These are phyloP conservation scores for Bombyx mori DNA, from an alignment of 1,140 invertebrate genomes.

Conservation along the genomic window ASM3026992v2 NC_085119.1:13719501-13720000, in stretches of 20 bases:
- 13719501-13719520: no score
- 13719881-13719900: conserved; percentile 16
- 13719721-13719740: conserved; percentile 25
- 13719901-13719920: conserved; percentile 34
- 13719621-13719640: conserved; percentile 89
- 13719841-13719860: not conserved
- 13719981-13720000: conserved; percentile 73
- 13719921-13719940: conserved; percentile 76
- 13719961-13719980: conserved; percentile 90
- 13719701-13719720: conserved; percentile 14
- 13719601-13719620: conserved; percentile 81
- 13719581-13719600: conserved; percentile 45
- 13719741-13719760: conserved; percentile 25
- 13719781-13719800: conserved; percentile 18
- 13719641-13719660: conserved; percentile 80
- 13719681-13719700: conserved; percentile 21
- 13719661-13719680: conserved; percentile 79
- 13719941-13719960: conserved; percentile 89
- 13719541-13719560: not conserved
- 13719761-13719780: conserved; percentile 10
- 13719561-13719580: conserved; percentile 50
- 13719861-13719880: not conserved
- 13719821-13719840: not conserved
- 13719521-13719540: no score
- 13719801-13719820: conserved; percentile 7